These are phyloP conservation scores for Parus major DNA, from an alignment of 2,113 vertebrate genomes.

Conservation along the genomic window DNA sequence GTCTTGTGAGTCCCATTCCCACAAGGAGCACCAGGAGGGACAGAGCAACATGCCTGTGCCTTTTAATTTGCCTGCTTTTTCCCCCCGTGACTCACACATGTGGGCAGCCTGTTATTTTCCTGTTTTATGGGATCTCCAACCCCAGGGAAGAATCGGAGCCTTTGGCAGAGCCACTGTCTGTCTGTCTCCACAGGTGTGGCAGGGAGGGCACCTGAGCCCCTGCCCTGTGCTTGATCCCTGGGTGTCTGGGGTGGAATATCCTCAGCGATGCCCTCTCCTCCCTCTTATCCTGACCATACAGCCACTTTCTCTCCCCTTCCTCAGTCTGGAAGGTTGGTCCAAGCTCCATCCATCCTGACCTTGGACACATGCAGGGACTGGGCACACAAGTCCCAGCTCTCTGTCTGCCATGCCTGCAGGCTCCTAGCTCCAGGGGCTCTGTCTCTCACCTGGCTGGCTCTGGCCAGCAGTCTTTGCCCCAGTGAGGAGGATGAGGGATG, in stretches of 20 bases:
- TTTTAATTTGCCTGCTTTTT: conserved; percentile 5
- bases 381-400: not conserved
- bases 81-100: not conserved
- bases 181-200: not conserved
- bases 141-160: not conserved
- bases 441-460: not conserved
- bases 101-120: conserved; percentile 17
- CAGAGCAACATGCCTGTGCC: not conserved
- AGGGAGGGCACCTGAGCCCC: not conserved
- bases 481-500: not conserved
- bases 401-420: not conserved
- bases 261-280: not conserved
- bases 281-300: not conserved
- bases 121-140: not conserved
- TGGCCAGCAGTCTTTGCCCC: not conserved
- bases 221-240: rapidly evolving
- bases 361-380: not conserved
- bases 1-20: not conserved
- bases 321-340: not conserved
- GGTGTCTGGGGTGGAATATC: not conserved
- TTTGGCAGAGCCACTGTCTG: not conserved
- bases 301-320: not conserved
- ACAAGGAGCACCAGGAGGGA: not conserved
- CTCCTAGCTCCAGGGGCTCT: not conserved
- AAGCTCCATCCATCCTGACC: not conserved